A percentile compares a stretch with the other conserved stretches of the same genome.
These are phyloP conservation scores for Centruroides sculpturatus DNA, from an alignment of 1,140 invertebrate genomes.

Conservation along the genomic window DNA sequence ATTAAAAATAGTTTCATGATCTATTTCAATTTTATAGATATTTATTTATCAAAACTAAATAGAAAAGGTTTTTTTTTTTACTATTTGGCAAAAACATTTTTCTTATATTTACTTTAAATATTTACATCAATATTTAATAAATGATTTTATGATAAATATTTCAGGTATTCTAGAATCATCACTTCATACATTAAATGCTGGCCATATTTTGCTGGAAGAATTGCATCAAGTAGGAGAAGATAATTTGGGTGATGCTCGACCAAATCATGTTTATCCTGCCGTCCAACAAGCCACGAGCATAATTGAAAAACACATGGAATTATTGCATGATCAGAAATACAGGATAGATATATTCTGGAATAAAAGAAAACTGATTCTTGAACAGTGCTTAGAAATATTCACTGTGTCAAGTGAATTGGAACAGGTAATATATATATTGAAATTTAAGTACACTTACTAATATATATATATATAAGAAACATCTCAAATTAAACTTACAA, in stretches of 20 bases:
- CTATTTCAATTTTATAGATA: too few species aligned
- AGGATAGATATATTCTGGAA: constrained; percentile 57
- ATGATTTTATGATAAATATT: background rate
- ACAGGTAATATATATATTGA: too few species aligned
- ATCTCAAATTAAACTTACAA: too few species aligned
- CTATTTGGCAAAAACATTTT: too few species aligned
- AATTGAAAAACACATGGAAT: constrained; percentile 59
- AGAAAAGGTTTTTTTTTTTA: too few species aligned
- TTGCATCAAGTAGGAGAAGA: constrained; percentile 47
- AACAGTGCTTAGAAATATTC: constrained; percentile 51
- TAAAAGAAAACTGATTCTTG: constrained; percentile 42
- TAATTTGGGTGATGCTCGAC: constrained; percentile 53
- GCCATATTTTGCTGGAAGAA: constrained; percentile 54
- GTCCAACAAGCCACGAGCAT: constrained; percentile 43
- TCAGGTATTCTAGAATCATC: constrained; percentile 52
- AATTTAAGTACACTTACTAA: too few species aligned
- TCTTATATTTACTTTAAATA: too few species aligned
- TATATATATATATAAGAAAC: too few species aligned
- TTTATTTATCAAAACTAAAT: too few species aligned
- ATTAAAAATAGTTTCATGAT: too few species aligned
- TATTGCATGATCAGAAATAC: constrained; percentile 56
- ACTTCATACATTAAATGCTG: constrained; percentile 58
- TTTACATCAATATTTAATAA: too few species aligned
- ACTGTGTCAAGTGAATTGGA: too few species aligned
- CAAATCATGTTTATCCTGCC: constrained; percentile 46